Base-by-base conservation (phyloP, 1,140 invertebrate species). In the Calosoma granatense region DNA sequence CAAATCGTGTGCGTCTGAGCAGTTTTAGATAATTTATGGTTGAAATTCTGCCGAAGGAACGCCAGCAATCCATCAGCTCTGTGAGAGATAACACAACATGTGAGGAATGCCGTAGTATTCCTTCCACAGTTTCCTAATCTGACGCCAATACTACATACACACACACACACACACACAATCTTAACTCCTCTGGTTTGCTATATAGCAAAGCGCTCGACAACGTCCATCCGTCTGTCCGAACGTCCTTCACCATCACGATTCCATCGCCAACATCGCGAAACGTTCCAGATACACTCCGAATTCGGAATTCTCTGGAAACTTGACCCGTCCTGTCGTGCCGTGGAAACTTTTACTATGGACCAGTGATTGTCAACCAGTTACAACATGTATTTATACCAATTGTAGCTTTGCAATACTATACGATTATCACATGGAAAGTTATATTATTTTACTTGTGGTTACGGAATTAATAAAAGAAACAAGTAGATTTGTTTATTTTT, bases 21-120 rank as follows among this genome's bases (percentile, higher is more conserved):
- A 47, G 17, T 47, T 47, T 47, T 47, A 47, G 41, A 47, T 47
- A 47, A 47, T 47, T 47, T 47, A 47, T 47, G 17, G 41, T 47
- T 12, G 41, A 47, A 47, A 47, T 47, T 47, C 41, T 4, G 17
- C 41, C 3, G 6, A 17, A 6, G 41, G 41, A 47, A 47, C 41
- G 41, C 17, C 17, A 17, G 41, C 41, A 47, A 47, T 47, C 41
- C 41, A 47, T 47, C 41, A 47, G 41, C 9, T 9, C 41, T 4
- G 3, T 6, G 9, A 47, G 41, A 47, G 41, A 47, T 47, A 47
- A 47, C 41, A 47, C 41, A 47, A 17, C 41, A 47, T 47, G 41
- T 47, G 41, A 47, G 41, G 41, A 47, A 47, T 47, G 41, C 41
- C 41, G 17, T 47, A 11, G 41, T 4, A 11, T 17, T 9, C 4